phyloP scores from a whole-genome alignment of 2,888 invertebrate genomes.

The Stomorhina lunata region DNA sequence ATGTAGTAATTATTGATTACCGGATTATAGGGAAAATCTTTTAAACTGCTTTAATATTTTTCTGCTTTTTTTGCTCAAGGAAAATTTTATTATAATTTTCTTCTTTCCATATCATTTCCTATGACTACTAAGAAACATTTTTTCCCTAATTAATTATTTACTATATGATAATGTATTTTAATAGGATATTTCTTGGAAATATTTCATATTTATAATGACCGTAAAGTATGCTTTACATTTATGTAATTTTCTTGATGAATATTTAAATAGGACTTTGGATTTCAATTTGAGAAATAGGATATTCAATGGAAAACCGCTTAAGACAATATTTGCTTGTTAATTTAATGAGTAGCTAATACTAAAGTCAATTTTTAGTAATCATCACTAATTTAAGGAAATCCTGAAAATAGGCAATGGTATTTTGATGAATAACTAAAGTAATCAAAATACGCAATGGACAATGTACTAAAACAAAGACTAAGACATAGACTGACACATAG shows the following conservation, averaged over 20 bases:
- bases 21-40: conserved; percentile 22
- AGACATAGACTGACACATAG: no score
- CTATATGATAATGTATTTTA: neutral
- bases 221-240: neutral
- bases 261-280: neutral
- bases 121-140: neutral
- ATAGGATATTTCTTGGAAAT: neutral
- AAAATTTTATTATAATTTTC: neutral
- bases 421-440: no score
- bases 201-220: conserved; percentile 14
- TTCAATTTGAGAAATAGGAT: neutral
- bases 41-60: neutral
- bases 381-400: no score
- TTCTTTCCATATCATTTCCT: neutral
- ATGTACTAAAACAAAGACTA: no score
- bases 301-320: neutral
- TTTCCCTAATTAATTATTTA: conserved; percentile 11
- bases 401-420: no score
- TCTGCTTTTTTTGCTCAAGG: neutral
- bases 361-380: no score
- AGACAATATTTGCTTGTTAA: neutral
- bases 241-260: neutral
- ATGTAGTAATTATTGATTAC: conserved; percentile 59
- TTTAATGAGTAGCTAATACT: no score
- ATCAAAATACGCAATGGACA: no score